These are phyloP conservation scores for Drosophila percnosoma DNA, from an alignment of 2,888 invertebrate species.

Conservation along the genomic window DNA sequence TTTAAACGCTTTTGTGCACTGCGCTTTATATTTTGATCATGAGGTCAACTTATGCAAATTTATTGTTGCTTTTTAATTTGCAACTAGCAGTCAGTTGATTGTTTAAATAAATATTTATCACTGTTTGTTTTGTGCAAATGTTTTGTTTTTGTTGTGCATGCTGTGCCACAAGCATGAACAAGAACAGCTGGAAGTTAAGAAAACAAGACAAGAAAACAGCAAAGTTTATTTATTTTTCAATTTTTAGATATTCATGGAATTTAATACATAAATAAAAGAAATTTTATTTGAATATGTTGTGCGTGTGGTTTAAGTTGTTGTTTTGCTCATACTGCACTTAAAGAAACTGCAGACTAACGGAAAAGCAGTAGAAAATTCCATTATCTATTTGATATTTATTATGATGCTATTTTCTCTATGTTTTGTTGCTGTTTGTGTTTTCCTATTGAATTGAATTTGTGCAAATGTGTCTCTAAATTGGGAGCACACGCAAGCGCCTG, in stretches of 20 bases:
- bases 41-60: constrained; percentile 60
- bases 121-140: not conserved
- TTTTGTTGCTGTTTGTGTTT: not conserved
- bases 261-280: not conserved
- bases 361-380: not conserved
- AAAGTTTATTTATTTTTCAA: not conserved
- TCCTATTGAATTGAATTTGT: not conserved
- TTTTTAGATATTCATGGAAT: not conserved
- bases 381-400: not conserved
- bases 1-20: constrained; percentile 23
- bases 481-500: not conserved
- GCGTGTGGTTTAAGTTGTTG: too few relatives aligned
- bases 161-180: not conserved
- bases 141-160: not conserved
- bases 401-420: not conserved
- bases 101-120: constrained; percentile 19
- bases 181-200: constrained; percentile 8
- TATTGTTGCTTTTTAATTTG: constrained; percentile 36
- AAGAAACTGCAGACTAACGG: not conserved
- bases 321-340: too few relatives aligned
- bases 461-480: not conserved
- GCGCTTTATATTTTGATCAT: constrained; percentile 32
- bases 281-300: too few relatives aligned
- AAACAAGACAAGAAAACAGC: not conserved
- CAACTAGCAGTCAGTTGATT: not conserved